phyloP scores from a whole-genome alignment of 2,113 vertebrate genomes.

The Percopsis transmontana region DNA sequence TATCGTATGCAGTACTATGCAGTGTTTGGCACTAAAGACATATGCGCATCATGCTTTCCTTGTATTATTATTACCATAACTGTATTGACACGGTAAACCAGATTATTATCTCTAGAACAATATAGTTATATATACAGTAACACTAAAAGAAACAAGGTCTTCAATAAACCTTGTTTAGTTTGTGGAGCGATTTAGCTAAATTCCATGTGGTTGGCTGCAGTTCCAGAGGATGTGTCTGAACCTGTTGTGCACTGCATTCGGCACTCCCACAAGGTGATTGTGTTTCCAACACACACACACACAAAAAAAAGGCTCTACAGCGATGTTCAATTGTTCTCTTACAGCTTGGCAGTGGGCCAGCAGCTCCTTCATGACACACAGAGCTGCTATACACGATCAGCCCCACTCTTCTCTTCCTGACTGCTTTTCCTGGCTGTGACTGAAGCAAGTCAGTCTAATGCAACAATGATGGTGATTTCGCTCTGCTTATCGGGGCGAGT shows the following conservation, averaged over 20 bases:
- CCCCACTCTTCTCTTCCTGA: constrained; percentile 77
- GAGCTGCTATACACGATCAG: constrained; percentile 74
- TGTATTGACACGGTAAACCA: background rate
- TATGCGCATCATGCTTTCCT: too few species aligned
- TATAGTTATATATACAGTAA: background rate
- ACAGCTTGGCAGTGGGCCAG: constrained; percentile 72
- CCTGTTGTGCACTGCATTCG: constrained; percentile 69
- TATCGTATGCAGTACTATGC: too few species aligned
- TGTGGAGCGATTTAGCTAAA: constrained; percentile 40
- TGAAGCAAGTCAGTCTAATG: constrained; percentile 79
- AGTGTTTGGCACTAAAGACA: too few species aligned
- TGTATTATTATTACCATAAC: too few species aligned
- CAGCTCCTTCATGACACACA: constrained; percentile 75
- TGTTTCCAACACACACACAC: constrained; percentile 68
- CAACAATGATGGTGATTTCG: constrained; percentile 84
- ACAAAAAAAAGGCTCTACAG: constrained; percentile 44
- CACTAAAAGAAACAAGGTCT: background rate
- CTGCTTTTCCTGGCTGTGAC: constrained; percentile 74
- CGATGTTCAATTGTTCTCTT: constrained; percentile 78
- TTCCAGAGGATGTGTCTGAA: constrained; percentile 72
- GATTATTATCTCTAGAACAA: constrained; percentile 1
- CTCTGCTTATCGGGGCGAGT: constrained; percentile 79
- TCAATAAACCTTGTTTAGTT: constrained; percentile 16
- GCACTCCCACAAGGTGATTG: constrained; percentile 76
- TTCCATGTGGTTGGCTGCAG: constrained; percentile 30